Conservation (phyloP, 2,113 vertebrate genomes). For the Picathartes gymnocephalus region DNA sequence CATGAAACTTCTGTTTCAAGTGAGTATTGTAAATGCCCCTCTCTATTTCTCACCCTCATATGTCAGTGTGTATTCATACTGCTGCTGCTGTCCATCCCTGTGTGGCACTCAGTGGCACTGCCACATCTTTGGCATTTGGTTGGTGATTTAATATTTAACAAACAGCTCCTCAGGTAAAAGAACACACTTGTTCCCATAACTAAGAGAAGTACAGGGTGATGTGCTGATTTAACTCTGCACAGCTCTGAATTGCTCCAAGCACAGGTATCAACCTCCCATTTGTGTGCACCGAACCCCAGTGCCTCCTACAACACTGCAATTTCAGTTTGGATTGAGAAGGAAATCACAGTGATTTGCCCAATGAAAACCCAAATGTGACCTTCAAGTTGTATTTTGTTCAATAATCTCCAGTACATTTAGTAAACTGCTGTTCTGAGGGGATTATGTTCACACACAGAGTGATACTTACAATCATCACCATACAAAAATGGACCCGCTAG, state of each 20-base stretch:
- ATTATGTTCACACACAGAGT: neutral
- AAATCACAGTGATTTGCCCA: constrained; percentile 14
- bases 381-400: neutral
- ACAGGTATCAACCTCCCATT: neutral
- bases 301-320: neutral
- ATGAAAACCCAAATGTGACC: neutral
- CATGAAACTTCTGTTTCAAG: neutral
- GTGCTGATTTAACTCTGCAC: neutral
- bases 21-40: neutral
- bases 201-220: neutral
- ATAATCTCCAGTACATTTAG: neutral
- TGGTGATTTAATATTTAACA: neutral
- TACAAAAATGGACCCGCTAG: neutral
- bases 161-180: neutral
- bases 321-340: neutral
- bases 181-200: neutral
- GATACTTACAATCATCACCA: neutral
- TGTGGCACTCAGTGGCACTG: neutral
- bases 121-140: neutral
- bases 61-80: too few species aligned
- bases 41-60: rapidly evolving
- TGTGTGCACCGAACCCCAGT: neutral
- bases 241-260: neutral
- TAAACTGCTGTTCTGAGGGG: neutral
- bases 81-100: neutral